A percentile compares a stretch with the other conserved stretches of the same genome.
These are phyloP conservation scores for Noturus placidus DNA, from an alignment of 2,113 vertebrate genomes.

Conservation along the genomic window DNA sequence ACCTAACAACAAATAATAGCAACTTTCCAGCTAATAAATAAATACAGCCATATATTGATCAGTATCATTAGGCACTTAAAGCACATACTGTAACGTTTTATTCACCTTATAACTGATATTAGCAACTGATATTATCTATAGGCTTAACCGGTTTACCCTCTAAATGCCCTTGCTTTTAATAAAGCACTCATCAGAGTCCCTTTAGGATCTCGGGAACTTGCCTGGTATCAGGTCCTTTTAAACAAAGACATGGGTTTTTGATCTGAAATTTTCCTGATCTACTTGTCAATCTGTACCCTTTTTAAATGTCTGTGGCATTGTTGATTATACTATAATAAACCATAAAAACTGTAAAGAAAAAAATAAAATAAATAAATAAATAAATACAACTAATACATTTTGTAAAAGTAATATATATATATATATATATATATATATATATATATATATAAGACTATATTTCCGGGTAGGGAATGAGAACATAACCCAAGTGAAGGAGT, in stretches of 20 bases:
- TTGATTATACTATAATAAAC: background rate
- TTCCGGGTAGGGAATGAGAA: too few species aligned
- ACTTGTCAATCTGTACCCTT: background rate
- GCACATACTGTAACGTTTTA: background rate
- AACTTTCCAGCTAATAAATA: background rate
- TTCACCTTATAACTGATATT: background rate
- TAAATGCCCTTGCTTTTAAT: background rate
- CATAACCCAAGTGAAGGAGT: too few species aligned
- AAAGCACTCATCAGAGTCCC: background rate
- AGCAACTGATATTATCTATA: background rate
- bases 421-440: too few species aligned
- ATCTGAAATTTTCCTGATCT: background rate
- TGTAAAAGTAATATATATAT: too few species aligned
- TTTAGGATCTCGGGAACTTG: background rate
- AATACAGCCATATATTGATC: background rate
- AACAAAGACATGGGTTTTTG: background rate
- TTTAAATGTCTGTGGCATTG: background rate
- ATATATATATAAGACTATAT: too few species aligned
- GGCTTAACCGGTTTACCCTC: background rate
- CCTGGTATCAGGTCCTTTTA: background rate
- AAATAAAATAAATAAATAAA: background rate
- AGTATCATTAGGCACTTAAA: background rate
- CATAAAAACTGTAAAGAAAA: background rate
- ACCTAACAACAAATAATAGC: background rate
- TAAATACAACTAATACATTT: too few species aligned